Percentiles rank a stretch among this genome's conserved stretches.
Conservation (phyloP, 2,797 vertebrate species). For the Chromis chromis region DNA sequence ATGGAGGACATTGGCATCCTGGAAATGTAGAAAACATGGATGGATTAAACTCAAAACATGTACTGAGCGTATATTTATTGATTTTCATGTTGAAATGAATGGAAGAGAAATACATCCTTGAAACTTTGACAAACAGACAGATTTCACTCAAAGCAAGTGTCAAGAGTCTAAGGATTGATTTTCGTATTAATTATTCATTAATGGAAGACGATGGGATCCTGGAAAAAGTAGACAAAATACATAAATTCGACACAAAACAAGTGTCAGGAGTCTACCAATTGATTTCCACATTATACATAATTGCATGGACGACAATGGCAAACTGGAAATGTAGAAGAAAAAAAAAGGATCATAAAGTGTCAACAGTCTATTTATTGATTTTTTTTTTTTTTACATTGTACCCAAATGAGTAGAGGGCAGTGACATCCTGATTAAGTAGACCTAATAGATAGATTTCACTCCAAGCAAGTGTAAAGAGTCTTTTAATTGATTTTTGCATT, state of each 20-base stretch:
- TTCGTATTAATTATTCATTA: not conserved
- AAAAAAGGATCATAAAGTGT: too few relatives aligned
- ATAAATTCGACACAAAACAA: too few relatives aligned
- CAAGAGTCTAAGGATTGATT: not conserved
- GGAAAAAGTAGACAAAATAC: not conserved
- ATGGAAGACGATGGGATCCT: not conserved
- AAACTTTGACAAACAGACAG: not conserved
- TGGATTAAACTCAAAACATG: too few relatives aligned
- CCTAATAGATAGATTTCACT: not conserved
- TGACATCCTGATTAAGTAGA: not conserved
- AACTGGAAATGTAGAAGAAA: not conserved
- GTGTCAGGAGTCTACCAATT: too few relatives aligned
- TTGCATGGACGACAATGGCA: not conserved
- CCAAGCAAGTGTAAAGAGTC: slow-evolving; percentile 1
- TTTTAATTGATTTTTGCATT: not conserved
- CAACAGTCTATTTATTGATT: too few relatives aligned
- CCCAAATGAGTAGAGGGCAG: too few relatives aligned
- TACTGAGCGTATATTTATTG: not conserved
- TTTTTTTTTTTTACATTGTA: too few relatives aligned
- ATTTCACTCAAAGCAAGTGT: not conserved
- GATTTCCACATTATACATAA: not conserved
- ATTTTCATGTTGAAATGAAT: not conserved
- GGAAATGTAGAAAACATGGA: not conserved
- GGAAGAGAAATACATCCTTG: not conserved
- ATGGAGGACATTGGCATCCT: not conserved